phyloP scores from a whole-genome alignment of 2,888 invertebrate species.

The Apodemia mormo region DNA sequence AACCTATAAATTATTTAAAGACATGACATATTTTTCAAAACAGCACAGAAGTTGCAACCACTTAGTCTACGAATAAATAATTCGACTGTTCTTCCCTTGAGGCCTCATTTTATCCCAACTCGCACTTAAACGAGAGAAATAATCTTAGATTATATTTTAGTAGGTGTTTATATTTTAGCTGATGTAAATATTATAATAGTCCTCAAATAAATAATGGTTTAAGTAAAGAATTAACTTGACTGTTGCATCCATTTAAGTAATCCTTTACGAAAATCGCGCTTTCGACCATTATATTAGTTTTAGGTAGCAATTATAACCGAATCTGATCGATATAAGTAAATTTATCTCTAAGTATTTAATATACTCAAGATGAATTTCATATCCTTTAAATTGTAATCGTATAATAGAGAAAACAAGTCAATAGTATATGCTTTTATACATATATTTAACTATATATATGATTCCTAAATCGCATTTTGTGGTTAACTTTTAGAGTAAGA shows the following conservation, averaged over 20 bases:
- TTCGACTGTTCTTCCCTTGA: conserved; percentile 32
- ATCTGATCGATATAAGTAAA: conserved; percentile 5
- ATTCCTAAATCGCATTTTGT: conserved; percentile 44
- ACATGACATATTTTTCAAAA: background rate
- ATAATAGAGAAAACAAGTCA: conserved; percentile 26
- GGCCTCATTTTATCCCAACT: conserved; percentile 27
- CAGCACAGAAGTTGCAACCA: background rate
- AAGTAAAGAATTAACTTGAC: conserved; percentile 59
- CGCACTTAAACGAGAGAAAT: conserved; percentile 13
- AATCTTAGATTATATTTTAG: conserved; percentile 23
- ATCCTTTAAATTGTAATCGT: conserved; percentile 8
- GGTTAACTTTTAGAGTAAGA: conserved; percentile 5
- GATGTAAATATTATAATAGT: conserved; percentile 37
- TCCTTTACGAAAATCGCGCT: conserved; percentile 47
- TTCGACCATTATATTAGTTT: conserved; percentile 26
- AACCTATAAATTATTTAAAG: too few species aligned
- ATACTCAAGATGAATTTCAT: background rate
- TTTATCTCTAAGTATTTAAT: background rate
- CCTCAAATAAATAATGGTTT: conserved; percentile 34
- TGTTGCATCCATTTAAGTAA: conserved; percentile 51
- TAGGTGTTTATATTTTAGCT: conserved; percentile 26
- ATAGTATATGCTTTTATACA: conserved; percentile 22
- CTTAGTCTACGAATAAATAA: conserved; percentile 17
- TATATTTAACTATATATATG: conserved; percentile 30
- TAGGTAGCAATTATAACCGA: conserved; percentile 9